These are phyloP conservation scores for Dryobotodes eremita DNA, from an alignment of 2,888 invertebrate species.

Conservation along the genomic window DNA sequence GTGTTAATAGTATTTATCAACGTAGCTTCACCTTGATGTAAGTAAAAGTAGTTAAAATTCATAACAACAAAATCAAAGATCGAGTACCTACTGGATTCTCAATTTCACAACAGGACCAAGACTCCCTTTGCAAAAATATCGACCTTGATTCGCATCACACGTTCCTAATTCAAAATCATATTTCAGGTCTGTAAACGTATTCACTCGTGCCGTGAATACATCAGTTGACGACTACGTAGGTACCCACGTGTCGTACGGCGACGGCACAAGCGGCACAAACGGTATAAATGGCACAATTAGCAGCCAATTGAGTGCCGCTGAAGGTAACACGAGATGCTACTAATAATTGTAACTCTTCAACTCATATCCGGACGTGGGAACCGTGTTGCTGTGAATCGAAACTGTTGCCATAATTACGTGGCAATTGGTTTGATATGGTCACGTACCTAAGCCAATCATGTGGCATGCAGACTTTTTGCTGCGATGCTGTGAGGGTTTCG, in stretches of 20 bases:
- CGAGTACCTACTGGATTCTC: background rate
- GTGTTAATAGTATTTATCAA: background rate
- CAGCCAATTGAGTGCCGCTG: slow-evolving; percentile 42
- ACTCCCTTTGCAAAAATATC: background rate
- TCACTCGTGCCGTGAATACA: slow-evolving; percentile 32
- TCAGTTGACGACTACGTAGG: background rate
- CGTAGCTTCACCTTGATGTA: background rate
- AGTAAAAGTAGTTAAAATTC: background rate
- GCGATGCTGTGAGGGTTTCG: background rate
- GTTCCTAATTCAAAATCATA: slow-evolving; percentile 30
- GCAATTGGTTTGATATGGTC: slow-evolving; percentile 34
- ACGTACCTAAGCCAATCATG: slow-evolving; percentile 27
- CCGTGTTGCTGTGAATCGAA: background rate
- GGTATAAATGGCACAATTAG: slow-evolving; percentile 37
- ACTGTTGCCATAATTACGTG: slow-evolving; percentile 25
- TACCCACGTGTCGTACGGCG: background rate
- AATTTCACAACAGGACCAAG: background rate
- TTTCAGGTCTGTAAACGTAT: slow-evolving; percentile 23
- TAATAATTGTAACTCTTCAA: slow-evolving; percentile 24
- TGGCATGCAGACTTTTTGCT: background rate
- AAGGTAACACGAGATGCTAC: slow-evolving; percentile 34
- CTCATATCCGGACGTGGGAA: slow-evolving; percentile 18
- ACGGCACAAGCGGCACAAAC: background rate
- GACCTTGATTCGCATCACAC: slow-evolving; percentile 14
- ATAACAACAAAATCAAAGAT: background rate